A percentile compares a stretch with the other conserved stretches of the same genome.
phyloP scores from a whole-genome alignment of 1,140 invertebrate genomes.

The Helicoverpa zea region DNA sequence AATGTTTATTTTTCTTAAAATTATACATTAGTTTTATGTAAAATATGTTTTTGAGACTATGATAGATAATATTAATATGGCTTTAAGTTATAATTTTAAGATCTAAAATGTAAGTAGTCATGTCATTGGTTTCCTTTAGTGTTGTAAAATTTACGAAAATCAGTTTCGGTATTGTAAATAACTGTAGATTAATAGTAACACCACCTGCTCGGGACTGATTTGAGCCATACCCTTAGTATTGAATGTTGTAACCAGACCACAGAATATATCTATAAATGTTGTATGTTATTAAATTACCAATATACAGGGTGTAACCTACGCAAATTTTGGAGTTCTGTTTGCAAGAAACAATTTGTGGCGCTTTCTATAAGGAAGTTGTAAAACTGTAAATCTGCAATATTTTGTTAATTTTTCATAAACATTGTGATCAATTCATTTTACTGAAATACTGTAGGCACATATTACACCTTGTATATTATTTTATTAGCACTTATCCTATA shows the following conservation, averaged over 20 bases:
- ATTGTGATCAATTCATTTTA: slow-evolving; percentile 6
- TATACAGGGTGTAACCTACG: slow-evolving; percentile 41
- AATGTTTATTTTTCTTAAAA: slow-evolving; percentile 6
- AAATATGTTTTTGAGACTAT: slow-evolving; percentile 28
- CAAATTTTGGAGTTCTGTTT: not conserved
- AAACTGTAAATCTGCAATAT: not conserved
- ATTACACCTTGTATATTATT: slow-evolving; percentile 53
- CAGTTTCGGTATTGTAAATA: slow-evolving; percentile 74
- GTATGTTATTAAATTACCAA: slow-evolving; percentile 36
- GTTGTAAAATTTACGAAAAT: slow-evolving; percentile 51
- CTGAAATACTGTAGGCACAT: not conserved
- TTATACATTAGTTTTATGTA: slow-evolving; percentile 21
- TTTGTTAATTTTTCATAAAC: not conserved
- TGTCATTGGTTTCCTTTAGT: slow-evolving; percentile 53
- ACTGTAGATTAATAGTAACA: slow-evolving; percentile 54
- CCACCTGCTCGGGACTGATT: slow-evolving; percentile 76
- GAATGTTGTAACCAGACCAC: slow-evolving; percentile 48
- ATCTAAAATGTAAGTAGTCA: slow-evolving; percentile 23
- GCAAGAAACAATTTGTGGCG: slow-evolving; percentile 17
- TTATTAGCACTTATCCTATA: slow-evolving; percentile 15
- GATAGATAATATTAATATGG: slow-evolving; percentile 40
- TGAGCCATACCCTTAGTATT: slow-evolving; percentile 73
- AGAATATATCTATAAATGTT: slow-evolving; percentile 43
- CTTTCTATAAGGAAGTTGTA: not conserved
- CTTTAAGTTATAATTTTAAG: slow-evolving; percentile 56